Evolutionary conservation across 2,888 invertebrate species (phyloP), one percentile per base, ranked within the genome.

Genomic region (Oegoconia quadripuncta): DNA sequence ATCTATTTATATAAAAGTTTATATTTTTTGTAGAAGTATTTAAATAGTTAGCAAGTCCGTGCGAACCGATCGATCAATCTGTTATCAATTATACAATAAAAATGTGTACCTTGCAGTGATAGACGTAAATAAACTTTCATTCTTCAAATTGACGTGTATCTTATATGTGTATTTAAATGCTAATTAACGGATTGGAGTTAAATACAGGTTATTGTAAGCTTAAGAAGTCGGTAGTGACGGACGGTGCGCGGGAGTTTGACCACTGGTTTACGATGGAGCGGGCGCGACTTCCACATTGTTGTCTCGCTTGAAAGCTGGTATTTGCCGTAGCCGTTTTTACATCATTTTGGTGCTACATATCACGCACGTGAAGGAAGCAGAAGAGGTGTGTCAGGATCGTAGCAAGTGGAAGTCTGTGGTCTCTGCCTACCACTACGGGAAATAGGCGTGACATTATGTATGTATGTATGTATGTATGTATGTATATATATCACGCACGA

Each of bases 121-220:
- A 79, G 72, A 69, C 64, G 57, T 61, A 55, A 64, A 61, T 61
- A 51, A 60, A 55, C 52, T 64, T 61, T 61, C 60, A 62, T 57
- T 73, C 69, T 77, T 61, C n/a, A 57, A 74, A 70, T 80, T 79
- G 71, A 76, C 56, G 66, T 79, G 78, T 81, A 77, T n/a, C n/a
- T n/a, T n/a, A n/a, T 75, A 72, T 77, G 78, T 81, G 73, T 81
- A 77, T 76, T 71, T 64, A 72, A 74, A 51, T 58, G 52, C 34
- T 50, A 56, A 53, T 48, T 57, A 62, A 66, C 14, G 40, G 30
- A 66, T 70, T 69, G 37, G 35, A 6, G 9, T 15, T 71, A 65
- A 62, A 66, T 61, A 71, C 67, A 66, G 67, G 60, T 61, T 68
- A 67, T 58, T 55, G 46, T 67, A 65, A 61, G 64, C 63, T 61